Evolutionary conservation across 1,140 invertebrate genomes (phyloP), one percentile per base, ranked within the genome.

Genomic region (Pseudomyrmex concolor): DNA sequence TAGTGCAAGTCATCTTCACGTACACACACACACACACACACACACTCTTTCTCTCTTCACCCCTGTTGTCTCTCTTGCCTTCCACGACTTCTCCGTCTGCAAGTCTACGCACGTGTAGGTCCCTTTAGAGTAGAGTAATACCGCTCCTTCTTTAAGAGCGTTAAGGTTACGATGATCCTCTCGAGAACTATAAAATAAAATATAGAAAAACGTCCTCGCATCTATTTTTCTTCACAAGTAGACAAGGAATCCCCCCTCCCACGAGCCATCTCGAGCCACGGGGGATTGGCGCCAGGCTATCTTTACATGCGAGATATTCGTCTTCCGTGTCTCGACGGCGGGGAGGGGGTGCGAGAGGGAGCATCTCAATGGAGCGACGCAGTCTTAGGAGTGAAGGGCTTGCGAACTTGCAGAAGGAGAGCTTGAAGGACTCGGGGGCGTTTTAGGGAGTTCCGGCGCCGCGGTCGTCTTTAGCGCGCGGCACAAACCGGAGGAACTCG

Each of bases 401-500:
- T 78, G 68, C 87, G 87, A 88, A 89, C 81, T 89, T 89, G 86
- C 95, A 96, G 97, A 97, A 92, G 96, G 96, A 88, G 96, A 97
- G 86, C 94, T 96, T 89, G 97, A 97, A 92, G 97, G 97, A 90
- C 95, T 96, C 89, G 92, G 84, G 86, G 90, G 90, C 92, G 91
- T 94, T 93, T 94, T 94, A 93, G 93, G 92, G 88, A 91, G 91
- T 84, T 93, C 93, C 70, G 92, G 85, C 54, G 95, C 95, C 78
- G 94, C 95, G 84, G 91, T 93, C 70, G 92, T 92, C 62, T 93
- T 96, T 86, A 95, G 95, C 22, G 94, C 95, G 25, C 95, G 97
- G 1, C 97, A 98, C 93, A 95, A 96, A 84, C 97, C 97, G 0
- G 97, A 98, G 91, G 97, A 98, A 81, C 94, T 98, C 76, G 96